A percentile compares a stretch with the other conserved stretches of the same genome.
These are phyloP conservation scores for Pseudochirops corinnae DNA, from an alignment of 2,797 vertebrate species.

Conservation along the genomic window DNA sequence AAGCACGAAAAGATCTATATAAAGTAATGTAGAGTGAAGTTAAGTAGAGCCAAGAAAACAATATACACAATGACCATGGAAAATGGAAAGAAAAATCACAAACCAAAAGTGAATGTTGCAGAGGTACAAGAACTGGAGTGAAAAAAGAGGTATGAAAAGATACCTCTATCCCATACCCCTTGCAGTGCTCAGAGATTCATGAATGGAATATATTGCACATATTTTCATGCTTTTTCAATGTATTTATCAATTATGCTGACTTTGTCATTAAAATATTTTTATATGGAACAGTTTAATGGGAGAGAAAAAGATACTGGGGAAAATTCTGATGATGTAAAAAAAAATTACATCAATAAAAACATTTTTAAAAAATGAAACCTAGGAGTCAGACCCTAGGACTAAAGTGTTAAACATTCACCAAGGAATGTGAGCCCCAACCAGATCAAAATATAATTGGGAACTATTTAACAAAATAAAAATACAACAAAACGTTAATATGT, in stretches of 20 bases:
- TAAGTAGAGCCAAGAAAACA: background rate
- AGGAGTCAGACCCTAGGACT: background rate
- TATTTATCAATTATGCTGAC: background rate
- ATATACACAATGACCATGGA: background rate
- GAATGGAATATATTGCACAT: background rate
- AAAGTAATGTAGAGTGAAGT: background rate
- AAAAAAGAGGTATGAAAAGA: background rate
- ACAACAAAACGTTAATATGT: too few relatives aligned
- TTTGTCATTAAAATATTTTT: background rate
- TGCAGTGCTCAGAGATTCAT: background rate
- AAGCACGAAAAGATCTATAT: background rate
- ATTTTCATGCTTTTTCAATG: background rate
- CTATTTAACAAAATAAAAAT: too few relatives aligned
- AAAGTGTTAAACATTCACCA: background rate
- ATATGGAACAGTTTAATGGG: background rate
- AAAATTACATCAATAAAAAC: background rate
- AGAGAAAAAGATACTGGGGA: background rate
- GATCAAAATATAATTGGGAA: too few relatives aligned
- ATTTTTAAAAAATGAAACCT: too few relatives aligned
- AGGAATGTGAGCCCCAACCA: background rate
- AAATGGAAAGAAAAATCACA: background rate
- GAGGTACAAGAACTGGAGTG: background rate
- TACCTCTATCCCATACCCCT: too few relatives aligned
- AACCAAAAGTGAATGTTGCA: background rate
- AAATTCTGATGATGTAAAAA: background rate